Evolutionary conservation across 2,797 vertebrate species (phyloP).

Genomic region (Leptodactylus fallax): DNA sequence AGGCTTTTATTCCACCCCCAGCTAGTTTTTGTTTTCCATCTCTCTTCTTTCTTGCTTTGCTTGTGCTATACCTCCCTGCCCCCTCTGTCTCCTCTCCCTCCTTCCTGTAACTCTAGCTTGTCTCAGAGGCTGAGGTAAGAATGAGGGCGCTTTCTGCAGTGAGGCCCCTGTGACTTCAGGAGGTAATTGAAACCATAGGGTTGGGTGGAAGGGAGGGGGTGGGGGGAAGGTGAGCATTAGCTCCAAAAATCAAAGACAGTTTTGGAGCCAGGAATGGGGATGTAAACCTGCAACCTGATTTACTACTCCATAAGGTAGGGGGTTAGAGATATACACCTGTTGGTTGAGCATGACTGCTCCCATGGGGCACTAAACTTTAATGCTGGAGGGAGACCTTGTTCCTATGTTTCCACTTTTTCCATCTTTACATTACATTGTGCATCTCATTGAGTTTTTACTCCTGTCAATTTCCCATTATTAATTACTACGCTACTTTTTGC

Average conservation of each 20-base stretch:
- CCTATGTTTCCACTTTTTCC: background rate
- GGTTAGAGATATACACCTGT: slow-evolving; percentile 48
- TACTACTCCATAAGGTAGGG: slow-evolving; percentile 32
- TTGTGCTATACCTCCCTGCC: slow-evolving; percentile 37
- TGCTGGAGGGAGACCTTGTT: background rate
- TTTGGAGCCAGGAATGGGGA: background rate
- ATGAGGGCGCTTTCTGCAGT: slow-evolving; percentile 59
- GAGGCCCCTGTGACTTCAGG: slow-evolving; percentile 60
- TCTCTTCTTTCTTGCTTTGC: slow-evolving; percentile 23
- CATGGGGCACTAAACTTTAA: background rate
- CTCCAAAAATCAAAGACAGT: slow-evolving; percentile 57
- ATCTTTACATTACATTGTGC: background rate
- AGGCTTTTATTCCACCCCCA: background rate
- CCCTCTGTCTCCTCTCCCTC: slow-evolving; percentile 43
- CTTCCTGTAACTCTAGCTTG: slow-evolving; percentile 60
- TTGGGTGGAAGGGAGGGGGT: slow-evolving; percentile 21
- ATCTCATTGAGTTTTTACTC: background rate
- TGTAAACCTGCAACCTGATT: slow-evolving; percentile 29
- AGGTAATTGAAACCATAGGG: slow-evolving; percentile 63
- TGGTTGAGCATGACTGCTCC: slow-evolving; percentile 2
- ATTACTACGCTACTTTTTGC: background rate
- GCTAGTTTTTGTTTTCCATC: slow-evolving; percentile 38
- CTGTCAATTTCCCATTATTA: background rate
- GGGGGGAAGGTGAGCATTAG: slow-evolving; percentile 33
- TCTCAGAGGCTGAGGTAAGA: slow-evolving; percentile 59